A percentile compares a stretch with the other conserved stretches of the same genome.
Evolutionary conservation across 2,888 invertebrate genomes (phyloP).

Genomic region (Troides oblongomaculatus): DNA sequence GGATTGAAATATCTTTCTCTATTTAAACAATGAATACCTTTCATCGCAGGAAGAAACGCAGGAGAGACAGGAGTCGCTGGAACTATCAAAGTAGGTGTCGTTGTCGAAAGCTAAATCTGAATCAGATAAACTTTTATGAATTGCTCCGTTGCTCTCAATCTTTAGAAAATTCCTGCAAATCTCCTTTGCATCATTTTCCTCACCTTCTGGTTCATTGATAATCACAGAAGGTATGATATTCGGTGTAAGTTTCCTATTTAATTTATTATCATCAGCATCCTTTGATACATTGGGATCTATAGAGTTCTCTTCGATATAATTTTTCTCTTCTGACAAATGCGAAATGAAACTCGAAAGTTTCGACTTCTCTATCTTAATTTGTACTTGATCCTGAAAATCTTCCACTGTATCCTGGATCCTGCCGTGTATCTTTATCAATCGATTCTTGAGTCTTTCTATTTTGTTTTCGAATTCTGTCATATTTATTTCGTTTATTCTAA

Average conservation of each 20-base stretch:
- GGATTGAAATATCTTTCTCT: not conserved
- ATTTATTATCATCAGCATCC: constrained; percentile 41
- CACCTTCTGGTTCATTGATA: constrained; percentile 53
- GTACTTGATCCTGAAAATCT: constrained; percentile 68
- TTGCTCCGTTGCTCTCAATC: constrained; percentile 55
- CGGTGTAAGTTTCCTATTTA: constrained; percentile 29
- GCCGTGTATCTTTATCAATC: constrained; percentile 60
- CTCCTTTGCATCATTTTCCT: constrained; percentile 43
- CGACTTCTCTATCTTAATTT: constrained; percentile 59
- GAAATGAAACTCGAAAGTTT: constrained; percentile 58
- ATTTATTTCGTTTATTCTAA: constrained; percentile 20
- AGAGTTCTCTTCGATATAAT: constrained; percentile 51
- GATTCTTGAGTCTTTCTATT: constrained; percentile 60
- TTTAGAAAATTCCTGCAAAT: constrained; percentile 58
- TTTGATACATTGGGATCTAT: constrained; percentile 41
- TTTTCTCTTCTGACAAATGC: constrained; percentile 61
- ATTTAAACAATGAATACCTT: constrained; percentile 44
- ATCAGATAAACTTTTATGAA: constrained; percentile 57
- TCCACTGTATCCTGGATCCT: constrained; percentile 70
- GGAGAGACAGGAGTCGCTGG: constrained; percentile 61
- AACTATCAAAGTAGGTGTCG: constrained; percentile 49
- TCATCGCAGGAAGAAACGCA: constrained; percentile 61
- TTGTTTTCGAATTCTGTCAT: constrained; percentile 63
- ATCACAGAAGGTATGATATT: constrained; percentile 59
- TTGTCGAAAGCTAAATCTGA: constrained; percentile 55